Percentiles rank a stretch among this genome's conserved stretches.
Conservation (phyloP, 2,888 invertebrate genomes). For the Rosalia funebris region DNA sequence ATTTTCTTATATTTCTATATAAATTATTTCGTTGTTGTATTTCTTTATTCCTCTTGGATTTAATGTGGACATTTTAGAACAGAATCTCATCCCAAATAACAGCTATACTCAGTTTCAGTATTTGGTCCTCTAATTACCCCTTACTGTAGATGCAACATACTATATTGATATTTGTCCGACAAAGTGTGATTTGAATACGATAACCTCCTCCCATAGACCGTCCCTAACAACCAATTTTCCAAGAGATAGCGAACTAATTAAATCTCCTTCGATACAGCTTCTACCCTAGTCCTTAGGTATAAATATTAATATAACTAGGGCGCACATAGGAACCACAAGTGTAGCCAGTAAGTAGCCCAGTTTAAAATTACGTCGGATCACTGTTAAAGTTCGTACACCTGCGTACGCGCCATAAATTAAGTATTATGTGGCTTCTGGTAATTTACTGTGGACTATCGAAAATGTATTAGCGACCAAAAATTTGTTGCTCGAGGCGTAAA, state of each 20-base stretch:
- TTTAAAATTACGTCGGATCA: slow-evolving; percentile 26
- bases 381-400: slow-evolving; percentile 22
- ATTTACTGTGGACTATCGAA: slow-evolving; percentile 3
- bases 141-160: no score
- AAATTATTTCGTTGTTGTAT: no score
- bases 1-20: no score
- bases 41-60: no score
- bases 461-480: slow-evolving; percentile 2
- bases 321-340: background rate
- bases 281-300: slow-evolving; percentile 1
- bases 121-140: no score
- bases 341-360: slow-evolving; percentile 8
- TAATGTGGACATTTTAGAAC: no score
- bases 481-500: slow-evolving; percentile 1
- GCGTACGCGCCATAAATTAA: slow-evolving; percentile 15
- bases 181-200: no score
- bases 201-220: no score
- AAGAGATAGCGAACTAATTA: background rate
- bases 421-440: slow-evolving; percentile 13
- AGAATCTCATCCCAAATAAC: no score
- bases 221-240: background rate
- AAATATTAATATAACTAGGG: slow-evolving; percentile 5
- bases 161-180: no score
- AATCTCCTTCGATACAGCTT: background rate
- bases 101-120: no score